Evolutionary conservation across 2,888 invertebrate species (phyloP), one percentile per base, ranked within the genome.

Genomic region (Polymixis lichenea): DNA sequence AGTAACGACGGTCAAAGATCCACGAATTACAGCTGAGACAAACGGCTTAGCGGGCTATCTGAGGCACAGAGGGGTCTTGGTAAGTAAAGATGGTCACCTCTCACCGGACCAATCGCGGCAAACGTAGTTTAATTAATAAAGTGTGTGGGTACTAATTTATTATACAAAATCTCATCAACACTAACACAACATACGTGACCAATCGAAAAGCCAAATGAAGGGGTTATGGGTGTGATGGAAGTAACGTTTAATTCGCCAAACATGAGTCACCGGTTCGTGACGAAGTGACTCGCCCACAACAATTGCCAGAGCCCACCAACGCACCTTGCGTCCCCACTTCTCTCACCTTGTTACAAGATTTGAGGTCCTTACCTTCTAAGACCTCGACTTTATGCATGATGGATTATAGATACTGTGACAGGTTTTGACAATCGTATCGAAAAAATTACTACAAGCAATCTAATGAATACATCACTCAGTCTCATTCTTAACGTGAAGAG

Each of bases 341-440:
- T 91, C 88, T 91, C 87, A 89, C 91, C 91, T 92, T 90, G 90
- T 81, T 83, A 81, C 73, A 86, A 82, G 85, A 88, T 87, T 89
- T 89, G 83, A 89, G 86, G 86, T 89, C 89, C 88, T 90, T 91
- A 92, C 89, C 89, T 90, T 88, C 88, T 84, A 91, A 85, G 87
- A 89, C 89, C 90, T 87, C 91, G 91, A 92, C 90, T 90, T 89
- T 89, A 90, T 88, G 84, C 78, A 85, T 80, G 80, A 75, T 75
- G 84, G 80, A 86, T 83, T 84, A 84, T 77, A 82, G 77, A 84
- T 64, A 84, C 51, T 72, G 74, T 80, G 77, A 79, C 80, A 67
- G 62, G 75, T 74, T 82, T 77, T 85, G 66, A 84, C 71, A 80
- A 77, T 74, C 17, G 56, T 72, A 72, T 86, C n/a, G n/a, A 64